phyloP scores from a whole-genome alignment of 2,888 invertebrate species.

The Amitus sp. region DNA sequence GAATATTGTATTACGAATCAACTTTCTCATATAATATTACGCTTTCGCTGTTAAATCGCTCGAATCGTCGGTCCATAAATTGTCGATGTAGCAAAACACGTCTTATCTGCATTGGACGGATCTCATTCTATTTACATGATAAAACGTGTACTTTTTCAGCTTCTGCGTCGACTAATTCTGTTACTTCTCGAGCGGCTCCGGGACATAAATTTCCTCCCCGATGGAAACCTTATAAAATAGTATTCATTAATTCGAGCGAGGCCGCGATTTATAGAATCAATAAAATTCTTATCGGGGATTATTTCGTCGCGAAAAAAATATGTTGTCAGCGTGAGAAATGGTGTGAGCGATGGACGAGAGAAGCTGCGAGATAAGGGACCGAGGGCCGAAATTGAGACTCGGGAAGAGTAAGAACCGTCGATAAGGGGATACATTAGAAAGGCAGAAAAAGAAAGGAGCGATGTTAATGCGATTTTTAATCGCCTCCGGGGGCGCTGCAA shows the following conservation, averaged over 20 bases:
- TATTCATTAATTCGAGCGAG: not conserved
- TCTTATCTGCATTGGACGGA: not conserved
- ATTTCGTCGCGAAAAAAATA: slow-evolving; percentile 14
- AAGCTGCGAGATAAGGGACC: slow-evolving; percentile 35
- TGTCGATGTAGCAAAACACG: not conserved
- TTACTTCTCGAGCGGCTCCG: no score
- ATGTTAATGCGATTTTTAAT: slow-evolving; percentile 63
- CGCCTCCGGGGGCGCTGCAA: slow-evolving; percentile 56
- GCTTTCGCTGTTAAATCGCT: not conserved
- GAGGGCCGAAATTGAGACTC: slow-evolving; percentile 39
- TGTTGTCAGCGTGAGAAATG: slow-evolving; percentile 39
- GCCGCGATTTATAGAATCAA: not conserved
- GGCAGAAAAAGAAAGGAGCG: slow-evolving; percentile 18
- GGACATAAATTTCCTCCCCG: no score
- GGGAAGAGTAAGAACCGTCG: slow-evolving; percentile 14
- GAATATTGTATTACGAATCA: not conserved
- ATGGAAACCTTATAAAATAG: no score
- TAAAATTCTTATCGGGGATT: slow-evolving; percentile 4
- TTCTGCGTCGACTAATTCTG: no score
- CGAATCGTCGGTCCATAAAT: no score
- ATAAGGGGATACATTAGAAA: slow-evolving; percentile 16
- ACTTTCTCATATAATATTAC: not conserved
- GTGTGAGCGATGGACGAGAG: slow-evolving; percentile 29
- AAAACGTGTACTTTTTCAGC: no score
- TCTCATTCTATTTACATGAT: no score